Conservation (phyloP, 2,113 vertebrate genomes). For the Elgaria multicarinata region DNA sequence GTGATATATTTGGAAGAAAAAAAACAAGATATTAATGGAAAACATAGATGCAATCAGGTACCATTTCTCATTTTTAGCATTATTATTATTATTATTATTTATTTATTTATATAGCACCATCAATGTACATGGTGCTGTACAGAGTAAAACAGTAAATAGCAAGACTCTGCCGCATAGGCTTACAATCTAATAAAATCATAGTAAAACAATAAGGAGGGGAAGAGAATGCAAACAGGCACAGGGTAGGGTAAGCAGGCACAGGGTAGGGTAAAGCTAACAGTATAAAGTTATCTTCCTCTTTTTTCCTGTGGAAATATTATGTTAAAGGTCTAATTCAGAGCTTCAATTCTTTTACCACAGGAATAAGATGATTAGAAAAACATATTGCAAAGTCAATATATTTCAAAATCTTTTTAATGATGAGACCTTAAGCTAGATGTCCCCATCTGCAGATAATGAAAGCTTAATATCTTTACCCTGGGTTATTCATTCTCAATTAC, state of each 20-base stretch:
- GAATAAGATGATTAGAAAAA: conserved; percentile 8
- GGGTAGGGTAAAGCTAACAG: no score
- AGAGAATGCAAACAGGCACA: no score
- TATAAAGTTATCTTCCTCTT: neutral
- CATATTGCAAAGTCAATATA: conserved; percentile 38
- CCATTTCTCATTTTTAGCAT: neutral
- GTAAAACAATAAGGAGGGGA: no score
- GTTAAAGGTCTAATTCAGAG: conserved; percentile 14
- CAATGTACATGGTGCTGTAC: no score
- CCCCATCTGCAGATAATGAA: conserved; percentile 15
- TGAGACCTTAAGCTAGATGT: conserved; percentile 3
- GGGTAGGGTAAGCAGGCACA: no score
- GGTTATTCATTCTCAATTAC: conserved; percentile 50
- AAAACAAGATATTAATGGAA: neutral
- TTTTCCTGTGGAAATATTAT: conserved; percentile 19
- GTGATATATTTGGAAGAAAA: neutral
- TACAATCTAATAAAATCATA: no score
- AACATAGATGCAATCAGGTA: neutral
- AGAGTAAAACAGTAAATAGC: no score
- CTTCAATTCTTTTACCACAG: neutral
- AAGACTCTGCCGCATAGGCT: no score
- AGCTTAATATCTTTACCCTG: conserved; percentile 58
- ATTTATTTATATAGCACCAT: no score
- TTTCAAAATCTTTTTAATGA: conserved; percentile 38
- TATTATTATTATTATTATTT: no score